Evolutionary conservation across 2,797 vertebrate species (phyloP), one percentile per base, ranked within the genome.

Genomic region (Micropoecilia bifurca): DNA sequence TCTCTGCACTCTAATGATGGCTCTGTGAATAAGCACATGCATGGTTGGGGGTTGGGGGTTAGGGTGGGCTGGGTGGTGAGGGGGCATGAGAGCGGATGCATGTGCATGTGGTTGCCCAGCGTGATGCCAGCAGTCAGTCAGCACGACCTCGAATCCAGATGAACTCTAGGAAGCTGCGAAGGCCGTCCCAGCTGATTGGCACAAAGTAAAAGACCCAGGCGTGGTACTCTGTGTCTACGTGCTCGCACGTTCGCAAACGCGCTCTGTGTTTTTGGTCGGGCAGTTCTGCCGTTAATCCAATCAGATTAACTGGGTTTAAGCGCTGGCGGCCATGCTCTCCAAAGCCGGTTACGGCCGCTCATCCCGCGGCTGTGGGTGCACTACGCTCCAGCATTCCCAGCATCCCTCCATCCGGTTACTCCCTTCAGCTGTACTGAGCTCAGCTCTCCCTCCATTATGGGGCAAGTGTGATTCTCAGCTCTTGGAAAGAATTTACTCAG

Each of bases 231-330:
- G 1, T 68, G 74, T 79, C 61, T 74, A 36, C 20, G 41, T 22
- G 33, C 33, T 77, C 69, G 84, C 61, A 13, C 46, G 80, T 5
- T 57, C 53, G 59, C 3, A 69, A n/a, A 20, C 46, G 33, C 77
- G 45, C 41, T n/a, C 74, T 81, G 76, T 88, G 83, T 83, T 80
- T 85, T 92, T 69, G 68, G 83, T 88, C 85, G 88, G 87, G 89
- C 94, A 91, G 92, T 94, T 91, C 89, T 71, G 88, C 89, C 95
- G 94, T 94, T 96, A 96, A 96, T 96, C 95, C 93, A 94, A 95
- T 95, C 95, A 95, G 95, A 96, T 96, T 95, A 95, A 88, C 82
- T 46, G 77, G 93, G 93, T 95, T 95, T 96, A 95, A 95, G 91
- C 84, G 77, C 89, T 86, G 91, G 89, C 89, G 88, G 83, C 87